Conservation (phyloP, 2,797 vertebrate genomes). For the Chaenodraco wilsoni region DNA sequence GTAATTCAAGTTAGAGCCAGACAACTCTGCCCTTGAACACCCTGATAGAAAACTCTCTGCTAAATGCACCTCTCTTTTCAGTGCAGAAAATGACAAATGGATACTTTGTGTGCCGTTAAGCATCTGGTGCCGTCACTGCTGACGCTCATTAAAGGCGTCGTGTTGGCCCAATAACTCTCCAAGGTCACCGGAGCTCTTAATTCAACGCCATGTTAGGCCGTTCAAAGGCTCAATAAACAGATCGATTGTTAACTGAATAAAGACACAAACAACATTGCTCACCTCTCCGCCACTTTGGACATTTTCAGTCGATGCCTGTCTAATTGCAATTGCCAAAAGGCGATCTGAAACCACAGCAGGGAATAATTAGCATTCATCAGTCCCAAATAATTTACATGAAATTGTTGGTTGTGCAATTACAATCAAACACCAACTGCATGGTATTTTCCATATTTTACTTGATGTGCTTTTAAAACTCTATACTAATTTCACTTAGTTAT, state of each 20-base stretch:
- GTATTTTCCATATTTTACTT: neutral
- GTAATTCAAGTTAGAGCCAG: neutral
- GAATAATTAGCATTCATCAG: slow-evolving; percentile 58
- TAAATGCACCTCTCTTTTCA: slow-evolving; percentile 37
- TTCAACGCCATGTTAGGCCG: slow-evolving; percentile 45
- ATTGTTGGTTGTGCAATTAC: neutral
- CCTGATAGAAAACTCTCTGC: slow-evolving; percentile 11
- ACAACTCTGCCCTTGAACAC: slow-evolving; percentile 9
- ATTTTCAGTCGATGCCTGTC: slow-evolving; percentile 99
- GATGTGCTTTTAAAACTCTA: neutral
- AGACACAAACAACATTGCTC: slow-evolving; percentile 71
- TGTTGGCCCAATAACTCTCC: slow-evolving; percentile 36
- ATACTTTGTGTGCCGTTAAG: slow-evolving; percentile 23
- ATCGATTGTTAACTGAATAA: slow-evolving; percentile 76
- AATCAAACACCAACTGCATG: neutral
- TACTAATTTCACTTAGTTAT: neutral
- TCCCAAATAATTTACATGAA: neutral
- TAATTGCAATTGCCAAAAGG: slow-evolving; percentile 97
- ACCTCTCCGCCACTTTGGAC: slow-evolving; percentile 99
- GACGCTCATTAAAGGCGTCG: slow-evolving; percentile 29
- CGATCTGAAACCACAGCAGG: slow-evolving; percentile 89
- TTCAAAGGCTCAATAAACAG: slow-evolving; percentile 74
- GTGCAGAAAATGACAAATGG: slow-evolving; percentile 35
- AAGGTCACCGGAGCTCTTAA: slow-evolving; percentile 66
- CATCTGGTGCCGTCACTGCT: slow-evolving; percentile 27